A percentile compares a stretch with the other conserved stretches of the same genome.
These are phyloP conservation scores for Ailurus styani DNA, from an alignment of 2,113 vertebrate species.

Conservation along the genomic window DNA sequence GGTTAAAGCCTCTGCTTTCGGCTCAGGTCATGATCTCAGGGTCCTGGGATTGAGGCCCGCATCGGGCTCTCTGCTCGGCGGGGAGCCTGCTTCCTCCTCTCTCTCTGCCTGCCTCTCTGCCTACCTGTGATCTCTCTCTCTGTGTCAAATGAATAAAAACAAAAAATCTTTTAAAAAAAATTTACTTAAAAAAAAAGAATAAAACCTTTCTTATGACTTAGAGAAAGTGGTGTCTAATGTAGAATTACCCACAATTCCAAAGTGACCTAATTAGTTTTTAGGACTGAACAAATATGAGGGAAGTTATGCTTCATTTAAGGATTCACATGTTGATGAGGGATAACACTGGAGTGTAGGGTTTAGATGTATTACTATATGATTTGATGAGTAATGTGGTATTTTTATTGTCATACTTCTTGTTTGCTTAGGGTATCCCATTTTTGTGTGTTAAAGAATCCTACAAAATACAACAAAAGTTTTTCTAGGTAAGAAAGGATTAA, in stretches of 20 bases:
- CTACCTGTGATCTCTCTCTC: no score
- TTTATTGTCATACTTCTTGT: neutral
- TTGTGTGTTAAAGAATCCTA: neutral
- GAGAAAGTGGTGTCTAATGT: neutral
- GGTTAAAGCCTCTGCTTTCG: no score
- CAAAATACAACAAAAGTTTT: neutral
- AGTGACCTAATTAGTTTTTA: neutral
- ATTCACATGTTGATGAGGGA: neutral
- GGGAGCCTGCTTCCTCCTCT: no score
- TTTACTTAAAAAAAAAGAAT: no score
- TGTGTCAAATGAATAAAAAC: no score
- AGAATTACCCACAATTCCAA: neutral
- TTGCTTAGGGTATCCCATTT: neutral
- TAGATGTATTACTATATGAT: neutral
- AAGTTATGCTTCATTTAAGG: neutral
- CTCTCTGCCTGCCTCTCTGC: no score
- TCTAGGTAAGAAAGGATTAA: neutral
- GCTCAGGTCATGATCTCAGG: no score
- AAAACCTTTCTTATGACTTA: neutral
- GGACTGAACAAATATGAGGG: fast-evolving
- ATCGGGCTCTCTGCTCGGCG: no score
- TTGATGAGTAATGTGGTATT: neutral
- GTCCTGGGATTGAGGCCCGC: no score
- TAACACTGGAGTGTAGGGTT: neutral
- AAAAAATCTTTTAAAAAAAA: no score